Percentiles rank a stretch among this genome's conserved stretches.
phyloP scores from a whole-genome alignment of 2,113 vertebrate genomes.

The Lampris megalopsis region DNA sequence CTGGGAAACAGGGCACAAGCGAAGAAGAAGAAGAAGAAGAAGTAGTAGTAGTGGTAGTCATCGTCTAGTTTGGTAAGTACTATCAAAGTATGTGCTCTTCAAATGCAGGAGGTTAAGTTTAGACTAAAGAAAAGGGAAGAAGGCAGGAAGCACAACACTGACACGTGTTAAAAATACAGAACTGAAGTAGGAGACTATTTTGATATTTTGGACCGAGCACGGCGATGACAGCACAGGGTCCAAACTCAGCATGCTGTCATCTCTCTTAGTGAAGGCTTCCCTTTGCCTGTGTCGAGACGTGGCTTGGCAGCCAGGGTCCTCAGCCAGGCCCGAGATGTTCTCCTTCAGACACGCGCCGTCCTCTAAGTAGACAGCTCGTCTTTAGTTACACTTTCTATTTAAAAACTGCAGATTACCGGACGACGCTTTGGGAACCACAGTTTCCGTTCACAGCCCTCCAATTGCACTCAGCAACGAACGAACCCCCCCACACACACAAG shows the following conservation, averaged over 20 bases:
- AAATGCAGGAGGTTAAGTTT: too few species aligned
- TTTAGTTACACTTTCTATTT: slow-evolving; percentile 83
- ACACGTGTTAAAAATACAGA: too few species aligned
- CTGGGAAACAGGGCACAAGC: too few species aligned
- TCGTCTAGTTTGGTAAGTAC: too few species aligned
- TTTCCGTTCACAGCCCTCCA: slow-evolving; percentile 52
- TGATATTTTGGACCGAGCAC: background rate
- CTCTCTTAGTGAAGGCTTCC: background rate
- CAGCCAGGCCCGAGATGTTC: slow-evolving; percentile 51
- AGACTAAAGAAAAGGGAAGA: too few species aligned
- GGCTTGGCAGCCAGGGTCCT: slow-evolving; percentile 36
- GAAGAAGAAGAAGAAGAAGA: too few species aligned
- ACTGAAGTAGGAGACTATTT: too few species aligned
- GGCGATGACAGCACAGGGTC: too few species aligned
- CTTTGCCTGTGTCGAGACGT: background rate
- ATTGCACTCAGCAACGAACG: slow-evolving; percentile 77
- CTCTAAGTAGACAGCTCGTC: slow-evolving; percentile 41
- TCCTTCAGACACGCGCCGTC: slow-evolving; percentile 47
- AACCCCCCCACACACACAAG: slow-evolving; percentile 56
- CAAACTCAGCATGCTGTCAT: background rate
- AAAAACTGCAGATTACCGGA: slow-evolving; percentile 77
- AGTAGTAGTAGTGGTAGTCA: too few species aligned
- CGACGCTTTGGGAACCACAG: slow-evolving; percentile 68
- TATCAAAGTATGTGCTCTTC: too few species aligned
- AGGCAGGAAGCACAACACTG: too few species aligned